These are phyloP conservation scores for Podarcis siculus DNA, from an alignment of 2,797 vertebrate species.

Conservation along the genomic window DNA sequence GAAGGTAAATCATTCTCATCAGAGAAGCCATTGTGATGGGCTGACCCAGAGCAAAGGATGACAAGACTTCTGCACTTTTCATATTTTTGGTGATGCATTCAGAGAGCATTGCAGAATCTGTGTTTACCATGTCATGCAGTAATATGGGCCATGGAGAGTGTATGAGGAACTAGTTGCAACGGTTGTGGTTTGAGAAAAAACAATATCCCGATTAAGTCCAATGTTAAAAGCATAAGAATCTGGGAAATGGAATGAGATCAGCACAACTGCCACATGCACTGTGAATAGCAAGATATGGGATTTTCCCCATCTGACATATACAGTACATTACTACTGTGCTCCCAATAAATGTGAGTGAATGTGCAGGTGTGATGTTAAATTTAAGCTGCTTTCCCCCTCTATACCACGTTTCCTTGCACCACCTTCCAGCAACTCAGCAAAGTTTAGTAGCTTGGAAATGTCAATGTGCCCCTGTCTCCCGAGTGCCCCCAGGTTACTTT, in stretches of 20 bases:
- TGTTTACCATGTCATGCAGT: background rate
- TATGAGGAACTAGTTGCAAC: background rate
- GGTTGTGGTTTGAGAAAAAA: background rate
- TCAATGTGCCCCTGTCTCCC: background rate
- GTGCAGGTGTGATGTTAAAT: background rate
- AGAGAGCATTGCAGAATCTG: background rate
- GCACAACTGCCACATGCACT: background rate
- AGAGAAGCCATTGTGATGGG: background rate
- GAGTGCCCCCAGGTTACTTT: background rate
- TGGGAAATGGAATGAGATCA: background rate
- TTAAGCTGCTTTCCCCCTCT: background rate
- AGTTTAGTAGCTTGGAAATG: background rate
- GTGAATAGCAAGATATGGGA: background rate
- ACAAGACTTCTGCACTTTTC: background rate
- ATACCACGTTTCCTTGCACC: background rate
- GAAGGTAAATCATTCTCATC: conserved; percentile 43
- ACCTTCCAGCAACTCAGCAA: background rate
- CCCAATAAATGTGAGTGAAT: background rate
- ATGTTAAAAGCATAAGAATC: background rate
- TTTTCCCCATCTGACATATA: background rate
- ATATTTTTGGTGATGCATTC: background rate
- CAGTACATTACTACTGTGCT: background rate
- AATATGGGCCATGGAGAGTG: too few relatives aligned
- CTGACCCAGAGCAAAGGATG: background rate
- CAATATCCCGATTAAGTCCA: background rate